Conservation (phyloP, 2,888 invertebrate species). For the Ptychoptera albimana region DNA sequence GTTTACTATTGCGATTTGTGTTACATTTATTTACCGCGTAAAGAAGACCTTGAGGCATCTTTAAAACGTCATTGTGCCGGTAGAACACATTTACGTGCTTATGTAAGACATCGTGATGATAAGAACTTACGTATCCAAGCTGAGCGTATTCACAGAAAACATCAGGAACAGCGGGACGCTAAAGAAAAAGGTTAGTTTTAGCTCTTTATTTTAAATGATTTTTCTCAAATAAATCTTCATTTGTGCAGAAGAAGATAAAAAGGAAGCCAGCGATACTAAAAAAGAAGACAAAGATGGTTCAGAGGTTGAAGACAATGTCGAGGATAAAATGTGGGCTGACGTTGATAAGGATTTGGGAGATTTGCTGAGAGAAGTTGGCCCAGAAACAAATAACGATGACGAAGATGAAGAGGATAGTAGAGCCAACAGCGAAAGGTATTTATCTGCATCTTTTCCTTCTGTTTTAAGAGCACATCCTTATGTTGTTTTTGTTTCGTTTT, state of each 20-base stretch:
- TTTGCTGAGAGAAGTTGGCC: slow-evolving; percentile 49
- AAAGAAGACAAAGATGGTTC: slow-evolving; percentile 7
- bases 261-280: not conserved
- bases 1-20: slow-evolving; percentile 69
- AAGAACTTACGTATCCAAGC: slow-evolving; percentile 55
- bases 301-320: slow-evolving; percentile 36
- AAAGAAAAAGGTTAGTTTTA: slow-evolving; percentile 10
- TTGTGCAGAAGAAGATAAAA: not conserved
- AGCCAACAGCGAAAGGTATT: slow-evolving; percentile 35
- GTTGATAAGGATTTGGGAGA: slow-evolving; percentile 70
- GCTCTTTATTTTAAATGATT: not conserved
- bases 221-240: not conserved
- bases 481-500: slow-evolving; percentile 12
- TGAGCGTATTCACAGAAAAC: slow-evolving; percentile 47
- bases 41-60: slow-evolving; percentile 41
- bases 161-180: slow-evolving; percentile 24
- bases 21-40: slow-evolving; percentile 52
- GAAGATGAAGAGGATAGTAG: slow-evolving; percentile 50
- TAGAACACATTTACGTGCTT: slow-evolving; percentile 59
- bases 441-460: not conserved
- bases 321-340: slow-evolving; percentile 65
- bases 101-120: slow-evolving; percentile 61
- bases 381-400: slow-evolving; percentile 50
- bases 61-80: slow-evolving; percentile 57
- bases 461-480: not conserved